These are phyloP conservation scores for Falco novaeseelandiae DNA, from an alignment of 2,797 vertebrate genomes.

Conservation along the genomic window DNA sequence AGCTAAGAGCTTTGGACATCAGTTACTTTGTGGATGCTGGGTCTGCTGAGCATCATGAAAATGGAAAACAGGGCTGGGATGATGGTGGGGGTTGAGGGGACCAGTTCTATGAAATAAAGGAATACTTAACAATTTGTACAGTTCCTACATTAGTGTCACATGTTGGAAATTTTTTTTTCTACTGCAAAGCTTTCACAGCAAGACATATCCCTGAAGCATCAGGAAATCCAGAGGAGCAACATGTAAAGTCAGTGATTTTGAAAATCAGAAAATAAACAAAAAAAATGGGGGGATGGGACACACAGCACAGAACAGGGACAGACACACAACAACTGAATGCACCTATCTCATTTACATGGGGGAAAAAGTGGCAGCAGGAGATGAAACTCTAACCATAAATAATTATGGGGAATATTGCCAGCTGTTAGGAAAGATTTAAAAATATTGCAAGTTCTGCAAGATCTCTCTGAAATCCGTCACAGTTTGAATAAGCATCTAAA, in stretches of 20 bases:
- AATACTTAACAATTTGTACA: neutral
- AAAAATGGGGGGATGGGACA: rapidly evolving
- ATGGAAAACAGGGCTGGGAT: neutral
- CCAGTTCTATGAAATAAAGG: neutral
- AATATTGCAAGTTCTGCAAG: neutral
- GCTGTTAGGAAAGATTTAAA: neutral
- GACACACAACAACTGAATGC: rapidly evolving
- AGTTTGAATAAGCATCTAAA: neutral
- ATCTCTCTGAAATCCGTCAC: neutral
- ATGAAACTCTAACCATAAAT: neutral
- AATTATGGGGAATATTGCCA: neutral
- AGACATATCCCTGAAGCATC: neutral
- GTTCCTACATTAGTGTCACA: neutral
- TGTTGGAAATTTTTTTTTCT: neutral
- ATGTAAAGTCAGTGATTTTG: neutral
- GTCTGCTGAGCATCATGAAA: neutral
- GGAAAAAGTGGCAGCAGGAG: neutral
- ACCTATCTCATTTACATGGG: neutral
- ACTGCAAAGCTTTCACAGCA: neutral
- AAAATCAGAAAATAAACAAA: neutral
- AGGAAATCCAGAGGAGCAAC: neutral
- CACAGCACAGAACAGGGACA: neutral
- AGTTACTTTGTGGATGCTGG: neutral
- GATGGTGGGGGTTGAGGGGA: no score
- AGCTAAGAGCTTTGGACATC: neutral